Percentiles rank a stretch among this genome's conserved stretches.
phyloP scores from a whole-genome alignment of 2,113 vertebrate genomes.

The Stomatorhinus ivindoensis region DNA sequence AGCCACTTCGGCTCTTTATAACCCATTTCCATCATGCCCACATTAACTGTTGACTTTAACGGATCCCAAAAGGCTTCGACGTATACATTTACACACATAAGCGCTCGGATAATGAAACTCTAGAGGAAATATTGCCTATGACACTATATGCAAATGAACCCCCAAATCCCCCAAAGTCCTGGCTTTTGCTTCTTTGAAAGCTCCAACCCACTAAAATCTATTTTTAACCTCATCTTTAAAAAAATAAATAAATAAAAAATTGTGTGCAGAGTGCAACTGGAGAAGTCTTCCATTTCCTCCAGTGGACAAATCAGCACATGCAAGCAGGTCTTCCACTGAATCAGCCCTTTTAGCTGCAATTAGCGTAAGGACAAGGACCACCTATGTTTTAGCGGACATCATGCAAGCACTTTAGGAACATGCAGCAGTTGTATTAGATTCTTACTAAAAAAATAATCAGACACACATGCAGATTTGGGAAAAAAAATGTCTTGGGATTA shows the following conservation, averaged over 20 bases:
- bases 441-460: not conserved
- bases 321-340: not conserved
- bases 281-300: not conserved
- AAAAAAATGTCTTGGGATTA: not conserved
- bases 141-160: conserved; percentile 12
- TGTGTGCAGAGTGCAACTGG: not conserved
- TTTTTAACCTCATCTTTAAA: not conserved
- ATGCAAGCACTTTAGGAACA: not conserved
- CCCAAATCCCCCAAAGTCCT: conserved; percentile 18
- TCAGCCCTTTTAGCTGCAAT: not conserved
- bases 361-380: not conserved
- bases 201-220: not conserved
- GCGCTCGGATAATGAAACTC: conserved; percentile 11
- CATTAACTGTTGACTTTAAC: conserved; percentile 1
- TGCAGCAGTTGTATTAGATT: not conserved
- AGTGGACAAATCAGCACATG: not conserved
- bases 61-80: conserved; percentile 7
- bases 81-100: conserved; percentile 9
- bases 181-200: not conserved
- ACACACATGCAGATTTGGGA: not conserved
- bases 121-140: conserved; percentile 6
- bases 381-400: not conserved
- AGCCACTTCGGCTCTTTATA: not conserved
- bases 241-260: not conserved
- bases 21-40: conserved; percentile 6